Evolutionary conservation across 1,140 invertebrate genomes (phyloP).

Genomic region (Vollenhovia emeryi): DNA sequence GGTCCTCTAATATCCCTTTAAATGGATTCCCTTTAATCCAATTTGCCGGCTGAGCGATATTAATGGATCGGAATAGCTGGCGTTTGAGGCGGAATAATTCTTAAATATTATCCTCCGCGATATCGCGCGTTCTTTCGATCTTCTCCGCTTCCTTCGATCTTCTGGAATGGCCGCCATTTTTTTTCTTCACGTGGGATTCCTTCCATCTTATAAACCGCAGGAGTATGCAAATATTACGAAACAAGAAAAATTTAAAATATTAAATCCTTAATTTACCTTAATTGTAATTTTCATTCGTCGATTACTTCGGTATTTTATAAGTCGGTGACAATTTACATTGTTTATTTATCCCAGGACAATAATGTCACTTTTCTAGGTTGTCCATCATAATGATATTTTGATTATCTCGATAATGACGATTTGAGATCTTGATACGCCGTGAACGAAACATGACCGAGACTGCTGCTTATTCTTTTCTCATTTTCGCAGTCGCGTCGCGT

Average conservation of each 20-base stretch:
- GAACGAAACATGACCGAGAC: neutral
- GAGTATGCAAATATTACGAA: neutral
- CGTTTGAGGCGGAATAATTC: constrained; percentile 76
- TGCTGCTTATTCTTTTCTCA: constrained; percentile 12
- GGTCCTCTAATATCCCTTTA: constrained; percentile 71
- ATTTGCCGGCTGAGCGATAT: constrained; percentile 79
- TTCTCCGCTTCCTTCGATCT: neutral
- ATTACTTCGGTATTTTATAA: neutral
- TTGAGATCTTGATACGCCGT: neutral
- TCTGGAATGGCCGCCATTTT: neutral
- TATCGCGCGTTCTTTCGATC: constrained; percentile 3
- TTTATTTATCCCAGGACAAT: neutral
- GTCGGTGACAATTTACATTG: neutral
- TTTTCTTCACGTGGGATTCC: neutral
- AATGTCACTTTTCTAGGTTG: neutral
- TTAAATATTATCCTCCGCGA: constrained; percentile 74
- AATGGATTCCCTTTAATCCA: constrained; percentile 81
- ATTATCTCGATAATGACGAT: constrained; percentile 10
- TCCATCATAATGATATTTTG: neutral
- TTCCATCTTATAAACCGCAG: neutral
- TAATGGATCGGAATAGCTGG: constrained; percentile 79
- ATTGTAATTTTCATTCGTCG: too few species aligned
- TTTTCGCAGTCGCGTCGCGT: neutral
- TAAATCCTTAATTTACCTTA: neutral
- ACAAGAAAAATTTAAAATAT: neutral